Evolutionary conservation across 2,797 vertebrate species (phyloP).

Genomic region (Centroberyx gerrardi): DNA sequence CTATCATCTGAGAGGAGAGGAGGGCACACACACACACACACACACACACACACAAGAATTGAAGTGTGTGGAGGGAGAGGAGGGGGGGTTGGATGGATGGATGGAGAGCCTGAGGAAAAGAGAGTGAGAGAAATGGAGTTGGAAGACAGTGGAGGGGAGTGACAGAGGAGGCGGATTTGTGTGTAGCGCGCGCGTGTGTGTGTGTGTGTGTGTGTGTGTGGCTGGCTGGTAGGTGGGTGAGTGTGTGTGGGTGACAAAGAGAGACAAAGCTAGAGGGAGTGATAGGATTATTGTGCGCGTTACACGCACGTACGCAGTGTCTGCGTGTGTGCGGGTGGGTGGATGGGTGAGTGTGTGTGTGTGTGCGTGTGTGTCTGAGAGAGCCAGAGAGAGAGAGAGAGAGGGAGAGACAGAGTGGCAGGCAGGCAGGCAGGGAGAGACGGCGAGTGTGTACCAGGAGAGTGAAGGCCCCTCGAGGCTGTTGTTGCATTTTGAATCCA

Average conservation of each 20-base stretch:
- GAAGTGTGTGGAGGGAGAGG: conserved; percentile 19
- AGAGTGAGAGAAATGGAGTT: conserved; percentile 70
- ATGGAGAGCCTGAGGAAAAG: conserved; percentile 75
- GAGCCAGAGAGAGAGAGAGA: conserved; percentile 4
- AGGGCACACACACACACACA: conserved; percentile 33
- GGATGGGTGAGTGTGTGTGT: conserved; percentile 44
- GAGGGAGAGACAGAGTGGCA: not conserved
- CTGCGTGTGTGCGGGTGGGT: conserved; percentile 27
- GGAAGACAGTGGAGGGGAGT: conserved; percentile 60
- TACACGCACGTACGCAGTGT: conserved; percentile 50
- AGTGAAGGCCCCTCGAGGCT: conserved; percentile 78
- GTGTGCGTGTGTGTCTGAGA: conserved; percentile 38
- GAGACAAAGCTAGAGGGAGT: conserved; percentile 72
- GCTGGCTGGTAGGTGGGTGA: conserved; percentile 28
- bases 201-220: conserved; percentile 35
- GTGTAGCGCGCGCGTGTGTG: conserved; percentile 24
- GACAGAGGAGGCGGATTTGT: conserved; percentile 52
- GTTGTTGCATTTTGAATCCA: conserved; percentile 81
- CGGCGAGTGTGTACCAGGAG: conserved; percentile 67
- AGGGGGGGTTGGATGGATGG: conserved; percentile 62
- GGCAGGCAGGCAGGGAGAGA: conserved; percentile 58
- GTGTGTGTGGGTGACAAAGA: conserved; percentile 64
- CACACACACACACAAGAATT: conserved; percentile 36
- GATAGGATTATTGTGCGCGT: conserved; percentile 72
- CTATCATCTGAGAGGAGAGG: conserved; percentile 63